Evolutionary conservation across 2,888 invertebrate species (phyloP).

Genomic region (Drosophila incognita): DNA sequence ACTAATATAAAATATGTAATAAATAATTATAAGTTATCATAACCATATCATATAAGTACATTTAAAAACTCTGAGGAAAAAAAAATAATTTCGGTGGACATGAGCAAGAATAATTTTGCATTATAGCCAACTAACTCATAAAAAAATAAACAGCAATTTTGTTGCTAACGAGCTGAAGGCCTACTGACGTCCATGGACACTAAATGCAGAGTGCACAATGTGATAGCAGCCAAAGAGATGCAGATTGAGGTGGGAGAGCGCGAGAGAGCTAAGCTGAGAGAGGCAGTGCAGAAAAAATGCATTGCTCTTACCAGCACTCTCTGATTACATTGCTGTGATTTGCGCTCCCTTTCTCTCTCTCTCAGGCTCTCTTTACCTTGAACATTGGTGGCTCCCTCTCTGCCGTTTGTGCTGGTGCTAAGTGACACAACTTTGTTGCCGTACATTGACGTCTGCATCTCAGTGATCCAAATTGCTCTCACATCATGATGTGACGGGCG

Average conservation of each 20-base stretch:
- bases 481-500: conserved; percentile 2
- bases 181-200: not conserved
- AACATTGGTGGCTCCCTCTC: conserved; percentile 10
- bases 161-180: not conserved
- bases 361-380: conserved; percentile 5
- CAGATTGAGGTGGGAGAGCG: not conserved
- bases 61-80: too few species aligned
- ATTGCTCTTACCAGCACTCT: conserved; percentile 18
- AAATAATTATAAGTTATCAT: not conserved
- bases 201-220: not conserved
- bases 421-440: conserved; percentile 70
- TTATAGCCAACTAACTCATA: not conserved
- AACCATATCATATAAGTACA: too few species aligned
- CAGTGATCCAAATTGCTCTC: conserved; percentile 15
- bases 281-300: conserved; percentile 1
- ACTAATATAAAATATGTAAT: not conserved
- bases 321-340: conserved; percentile 3
- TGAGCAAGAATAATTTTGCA: not conserved
- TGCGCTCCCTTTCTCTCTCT: conserved; percentile 20
- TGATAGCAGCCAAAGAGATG: conserved; percentile 25
- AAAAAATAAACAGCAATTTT: not conserved
- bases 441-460: conserved; percentile 68
- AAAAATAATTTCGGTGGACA: not conserved
- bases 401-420: conserved; percentile 15
- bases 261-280: not conserved